Evolutionary conservation across 2,888 invertebrate species (phyloP), one percentile per base, ranked within the genome.

Genomic region (Hyposoter didymator): DNA sequence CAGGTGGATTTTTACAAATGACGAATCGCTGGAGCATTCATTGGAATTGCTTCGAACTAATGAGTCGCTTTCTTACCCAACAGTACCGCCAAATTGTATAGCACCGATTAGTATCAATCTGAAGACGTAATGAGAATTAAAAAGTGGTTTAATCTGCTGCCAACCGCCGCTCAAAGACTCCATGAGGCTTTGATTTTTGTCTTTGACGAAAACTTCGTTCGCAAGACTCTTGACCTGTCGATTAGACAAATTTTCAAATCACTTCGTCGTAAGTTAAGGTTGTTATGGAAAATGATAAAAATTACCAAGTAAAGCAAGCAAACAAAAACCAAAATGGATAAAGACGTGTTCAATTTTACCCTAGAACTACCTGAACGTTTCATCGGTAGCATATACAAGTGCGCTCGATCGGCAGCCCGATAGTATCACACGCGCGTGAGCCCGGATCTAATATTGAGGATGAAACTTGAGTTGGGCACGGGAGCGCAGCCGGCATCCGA

Each of bases 61-160:
- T 62, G 43, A 75, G 8, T 55, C 47, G 0, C 19, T 43, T 19
- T 87, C 93, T 94, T 93, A 97, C 97, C 97, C 96, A 91, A 96
- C 95, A 89, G 96, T 95, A 59, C 96, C 95, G 17, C 96, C 95
- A 90, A 96, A 95, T 89, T 96, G 96, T 90, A 97, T 95, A 0
- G 94, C 92, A 82, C 97, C 96, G 70, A 96, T 95, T 5, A 96
- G 94, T 12, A 96, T 80, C 0, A 97, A 95, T 92, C 96, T 95
- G 12, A 94, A 94, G 8, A 96, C 90, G 89, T 96, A 95, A 0
- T 97, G 97, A 0, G 96, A 95, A 49, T 92, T 94, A 92, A 97
- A 96, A 86, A 97, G 94, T 0, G 97, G 97, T 62, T 95, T 95
- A 69, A 97, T 94, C 92, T 97, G 97, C 0, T 95, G 92, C 90